These are phyloP conservation scores for Apodemia duryi DNA, from an alignment of 2,888 invertebrate genomes.

Conservation along the genomic window DNA sequence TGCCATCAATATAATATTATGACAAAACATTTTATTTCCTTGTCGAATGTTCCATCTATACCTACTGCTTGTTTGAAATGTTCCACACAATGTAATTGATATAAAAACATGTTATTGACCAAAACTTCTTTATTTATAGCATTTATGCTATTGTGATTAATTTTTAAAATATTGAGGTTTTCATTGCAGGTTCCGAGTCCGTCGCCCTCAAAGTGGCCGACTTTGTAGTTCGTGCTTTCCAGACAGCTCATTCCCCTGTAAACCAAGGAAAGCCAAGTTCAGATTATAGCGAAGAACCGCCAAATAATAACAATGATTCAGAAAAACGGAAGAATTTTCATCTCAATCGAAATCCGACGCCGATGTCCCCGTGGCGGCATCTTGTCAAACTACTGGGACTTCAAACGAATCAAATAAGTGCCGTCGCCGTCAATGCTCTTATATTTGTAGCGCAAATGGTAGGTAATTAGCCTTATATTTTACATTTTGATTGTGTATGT, in stretches of 20 bases:
- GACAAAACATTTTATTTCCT: too few relatives aligned
- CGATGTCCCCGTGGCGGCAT: conserved; percentile 56
- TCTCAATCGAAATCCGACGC: conserved; percentile 75
- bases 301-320: conserved; percentile 31
- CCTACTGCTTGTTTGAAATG: too few relatives aligned
- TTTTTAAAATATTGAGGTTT: too few relatives aligned
- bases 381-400: conserved; percentile 86
- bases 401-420: conserved; percentile 87
- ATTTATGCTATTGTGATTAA: too few relatives aligned
- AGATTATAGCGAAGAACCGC: conserved; percentile 30
- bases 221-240: conserved; percentile 66
- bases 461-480: conserved; percentile 40
- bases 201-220: conserved; percentile 69
- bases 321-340: conserved; percentile 42
- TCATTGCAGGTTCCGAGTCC: conserved; percentile 62
- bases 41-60: too few relatives aligned
- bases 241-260: conserved; percentile 43
- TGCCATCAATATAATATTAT: too few relatives aligned
- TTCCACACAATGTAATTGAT: too few relatives aligned
- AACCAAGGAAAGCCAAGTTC: conserved; percentile 36
- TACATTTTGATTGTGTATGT: too few relatives aligned
- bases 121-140: too few relatives aligned
- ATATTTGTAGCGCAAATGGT: conserved; percentile 92
- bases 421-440: conserved; percentile 89
- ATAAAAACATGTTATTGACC: too few relatives aligned